A percentile compares a stretch with the other conserved stretches of the same genome.
Evolutionary conservation across 2,888 invertebrate genomes (phyloP).

Genomic region (Euplagia quadripunctaria): DNA sequence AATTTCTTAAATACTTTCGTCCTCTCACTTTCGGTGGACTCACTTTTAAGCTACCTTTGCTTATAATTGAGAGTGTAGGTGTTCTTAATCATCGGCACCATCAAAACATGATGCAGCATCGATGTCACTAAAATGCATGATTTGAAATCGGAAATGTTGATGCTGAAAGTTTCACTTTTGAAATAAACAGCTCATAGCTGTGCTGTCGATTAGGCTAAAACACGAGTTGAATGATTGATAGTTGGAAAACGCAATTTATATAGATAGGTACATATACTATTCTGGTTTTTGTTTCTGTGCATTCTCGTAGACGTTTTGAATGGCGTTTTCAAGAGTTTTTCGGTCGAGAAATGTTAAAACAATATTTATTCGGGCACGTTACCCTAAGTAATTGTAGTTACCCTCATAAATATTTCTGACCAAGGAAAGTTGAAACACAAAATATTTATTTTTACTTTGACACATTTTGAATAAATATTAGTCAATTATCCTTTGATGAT

Average conservation of each 20-base stretch:
- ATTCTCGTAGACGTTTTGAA: not conserved
- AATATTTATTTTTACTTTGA: not conserved
- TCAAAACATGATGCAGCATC: no score
- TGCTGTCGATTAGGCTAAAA: no score
- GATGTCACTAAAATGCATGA: no score
- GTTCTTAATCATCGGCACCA: no score
- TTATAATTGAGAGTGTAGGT: no score
- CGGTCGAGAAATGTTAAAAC: not conserved
- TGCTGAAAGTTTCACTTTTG: no score
- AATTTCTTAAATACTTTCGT: not conserved
- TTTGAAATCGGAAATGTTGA: no score
- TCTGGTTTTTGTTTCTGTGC: not conserved
- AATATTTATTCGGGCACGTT: not conserved
- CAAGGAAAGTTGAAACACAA: not conserved
- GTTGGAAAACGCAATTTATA: no score
- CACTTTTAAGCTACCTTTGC: not conserved
- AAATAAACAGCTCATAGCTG: no score
- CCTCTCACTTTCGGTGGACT: not conserved
- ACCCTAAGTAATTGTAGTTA: not conserved
- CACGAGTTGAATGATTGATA: no score
- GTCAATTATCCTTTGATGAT: no score
- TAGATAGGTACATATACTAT: no score
- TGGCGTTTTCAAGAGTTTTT: not conserved
- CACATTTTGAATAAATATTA: not conserved
- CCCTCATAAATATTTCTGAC: not conserved